phyloP scores from a whole-genome alignment of 1,140 invertebrate species.

The Trachymyrmex cornetzi region DNA sequence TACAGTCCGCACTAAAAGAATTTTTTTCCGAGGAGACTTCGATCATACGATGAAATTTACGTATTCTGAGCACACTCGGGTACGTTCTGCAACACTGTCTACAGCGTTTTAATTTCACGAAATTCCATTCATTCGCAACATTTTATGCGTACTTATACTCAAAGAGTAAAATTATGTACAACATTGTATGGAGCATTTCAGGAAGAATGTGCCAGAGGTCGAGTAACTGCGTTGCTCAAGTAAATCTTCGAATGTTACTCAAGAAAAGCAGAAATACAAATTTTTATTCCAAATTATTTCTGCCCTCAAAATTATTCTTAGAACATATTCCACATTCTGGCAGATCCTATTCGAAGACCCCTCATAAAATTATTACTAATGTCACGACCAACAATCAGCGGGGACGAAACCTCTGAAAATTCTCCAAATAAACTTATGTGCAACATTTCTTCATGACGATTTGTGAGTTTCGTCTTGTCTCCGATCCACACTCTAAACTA shows the following conservation, averaged over 20 bases:
- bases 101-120: constrained; percentile 1
- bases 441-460: neutral
- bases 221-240: neutral
- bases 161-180: constrained; percentile 73
- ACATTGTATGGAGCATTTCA: constrained; percentile 40
- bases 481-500: constrained; percentile 4
- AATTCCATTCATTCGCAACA: constrained; percentile 50
- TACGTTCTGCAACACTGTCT: neutral
- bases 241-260: neutral
- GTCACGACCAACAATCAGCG: constrained; percentile 3
- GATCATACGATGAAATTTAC: neutral
- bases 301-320: constrained; percentile 26
- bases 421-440: neutral
- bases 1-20: neutral
- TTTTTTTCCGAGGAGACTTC: neutral
- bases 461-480: neutral
- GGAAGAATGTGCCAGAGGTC: constrained; percentile 29
- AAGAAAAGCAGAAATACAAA: constrained; percentile 31
- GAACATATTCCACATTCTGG: constrained; percentile 5
- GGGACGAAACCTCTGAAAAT: constrained; percentile 9
- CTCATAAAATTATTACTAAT: constrained; percentile 46
- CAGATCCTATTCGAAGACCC: constrained; percentile 8
- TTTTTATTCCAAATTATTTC: constrained; percentile 31
- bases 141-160: constrained; percentile 15
- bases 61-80: constrained; percentile 5